Evolutionary conservation across 2,888 invertebrate species (phyloP).

Genomic region (Candidula unifasciata): DNA sequence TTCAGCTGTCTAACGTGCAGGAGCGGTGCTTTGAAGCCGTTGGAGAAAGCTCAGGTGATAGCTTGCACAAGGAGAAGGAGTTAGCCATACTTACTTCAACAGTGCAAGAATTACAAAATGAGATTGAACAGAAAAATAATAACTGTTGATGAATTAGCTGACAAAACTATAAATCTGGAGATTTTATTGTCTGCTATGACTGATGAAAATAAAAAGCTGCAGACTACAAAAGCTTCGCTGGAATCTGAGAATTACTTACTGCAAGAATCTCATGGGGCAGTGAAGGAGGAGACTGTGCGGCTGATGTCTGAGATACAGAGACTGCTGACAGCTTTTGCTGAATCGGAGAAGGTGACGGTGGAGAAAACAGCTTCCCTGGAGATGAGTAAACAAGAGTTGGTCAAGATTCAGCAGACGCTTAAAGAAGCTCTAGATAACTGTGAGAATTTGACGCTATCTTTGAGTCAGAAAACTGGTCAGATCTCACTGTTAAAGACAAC

Average conservation of each 20-base stretch:
- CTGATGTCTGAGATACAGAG: background rate
- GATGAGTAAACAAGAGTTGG: slow-evolving; percentile 28
- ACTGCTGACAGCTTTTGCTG: background rate
- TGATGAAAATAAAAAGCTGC: background rate
- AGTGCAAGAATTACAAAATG: background rate
- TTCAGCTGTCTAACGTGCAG: slow-evolving; percentile 10
- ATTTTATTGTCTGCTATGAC: background rate
- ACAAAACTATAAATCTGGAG: background rate
- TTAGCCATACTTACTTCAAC: background rate
- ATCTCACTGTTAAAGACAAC: slow-evolving; percentile 36
- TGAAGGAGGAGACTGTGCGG: background rate
- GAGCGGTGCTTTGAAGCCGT: background rate
- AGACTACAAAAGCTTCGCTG: background rate
- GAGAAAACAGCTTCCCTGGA: slow-evolving; percentile 1
- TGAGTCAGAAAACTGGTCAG: slow-evolving; percentile 25
- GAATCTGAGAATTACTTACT: slow-evolving; percentile 6
- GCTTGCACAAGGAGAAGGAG: background rate
- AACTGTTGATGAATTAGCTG: background rate
- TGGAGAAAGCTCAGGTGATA: background rate
- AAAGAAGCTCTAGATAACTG: slow-evolving; percentile 31
- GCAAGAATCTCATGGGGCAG: background rate
- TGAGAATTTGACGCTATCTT: slow-evolving; percentile 17
- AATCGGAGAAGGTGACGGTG: background rate
- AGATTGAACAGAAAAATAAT: background rate
- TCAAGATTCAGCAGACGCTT: slow-evolving; percentile 46